Evolutionary conservation across 2,888 invertebrate genomes (phyloP), one percentile per base, ranked within the genome.

Genomic region (Fissipunctia ypsillon): DNA sequence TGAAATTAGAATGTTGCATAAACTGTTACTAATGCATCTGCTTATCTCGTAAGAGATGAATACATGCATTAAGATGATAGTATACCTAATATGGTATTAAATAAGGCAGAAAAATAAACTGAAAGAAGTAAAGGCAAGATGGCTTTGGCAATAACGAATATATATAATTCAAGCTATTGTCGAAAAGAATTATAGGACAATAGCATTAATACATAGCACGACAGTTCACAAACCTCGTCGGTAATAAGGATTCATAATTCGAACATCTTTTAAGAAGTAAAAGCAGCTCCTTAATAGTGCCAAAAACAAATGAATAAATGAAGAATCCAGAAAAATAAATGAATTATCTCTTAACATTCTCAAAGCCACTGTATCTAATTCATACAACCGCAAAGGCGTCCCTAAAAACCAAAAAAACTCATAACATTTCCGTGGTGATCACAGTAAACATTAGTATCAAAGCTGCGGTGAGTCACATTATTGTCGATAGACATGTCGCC

Each of bases 401-500:
- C 52, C 69, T 25, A 68, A 73, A 69, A 31, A 41, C 25, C 7
- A 82, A 86, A 76, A n/a, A 75, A 69, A 59, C 64, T 80, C 60
- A 59, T 77, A 73, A 70, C 31, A 63, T 81, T 82, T 87, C 86
- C 76, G 84, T 70, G 69, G 65, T 80, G 78, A 86, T 84, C 82
- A 78, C 72, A 76, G 79, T 78, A 85, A 90, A 91, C 89, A 91
- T 90, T 90, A 90, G 90, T 92, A 91, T 91, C 89, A 88, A 89
- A 85, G 87, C 85, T 91, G 91, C 84, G 92, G 93, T 92, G 91
- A 90, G 81, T 90, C 91, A 91, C 88, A 90, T 91, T 91, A 92
- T 89, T 90, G 81, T 57, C 73, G 69, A 87, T 88, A 88, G 88
- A 85, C 83, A 88, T 84, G 85, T 89, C 90, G 84, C 91, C 90